Evolutionary conservation across 2,113 vertebrate genomes (phyloP), one percentile per base, ranked within the genome.

Genomic region (Rhinogobius similis): DNA sequence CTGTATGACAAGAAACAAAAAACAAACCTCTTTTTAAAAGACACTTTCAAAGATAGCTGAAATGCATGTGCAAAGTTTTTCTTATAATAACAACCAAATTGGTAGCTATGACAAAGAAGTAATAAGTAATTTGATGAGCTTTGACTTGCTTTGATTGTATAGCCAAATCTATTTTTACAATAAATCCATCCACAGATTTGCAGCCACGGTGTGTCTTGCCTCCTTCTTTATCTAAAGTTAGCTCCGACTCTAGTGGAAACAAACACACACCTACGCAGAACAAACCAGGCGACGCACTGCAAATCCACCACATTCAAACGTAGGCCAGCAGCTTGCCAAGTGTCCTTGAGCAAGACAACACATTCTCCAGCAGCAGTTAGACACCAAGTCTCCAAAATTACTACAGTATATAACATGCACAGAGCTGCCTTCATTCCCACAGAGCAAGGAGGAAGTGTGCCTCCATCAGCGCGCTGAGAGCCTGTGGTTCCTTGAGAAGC

Each of bases 401-500:
- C 79, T 78, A 73, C 79, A 82, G 76, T 65, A 75, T 73, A 73
- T 76, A 73, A 56, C 85, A 83, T 72, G 74, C 61, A 79, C 81
- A 79, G 63, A 43, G 65, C 75, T 81, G 63, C 76, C 71, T 73
- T 72, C 73, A 72, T 68, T 78, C 73, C 76, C 62, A 76, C 62
- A 76, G 67, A 79, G 64, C 64, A 14, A 73, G 73, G 75, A 73
- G 76, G 77, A 76, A 81, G 81, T 86, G 82, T 65, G 56, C 82
- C 87, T 89, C 82, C 82, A 84, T 84, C 82, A 87, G 72, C 74
- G 82, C 84, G 85, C 73, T 72, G 81, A 85, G 84, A 85, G 86
- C 79, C 82, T 89, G 87, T 85, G 88, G 87, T 91, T 89, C 85
- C 85, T 81, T 79, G 82, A 91, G 88, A 86, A 89, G 88, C 88